Percentiles rank a stretch among this genome's conserved stretches.
Conservation (phyloP, 2,113 vertebrate species). For the Anser cygnoides region DNA sequence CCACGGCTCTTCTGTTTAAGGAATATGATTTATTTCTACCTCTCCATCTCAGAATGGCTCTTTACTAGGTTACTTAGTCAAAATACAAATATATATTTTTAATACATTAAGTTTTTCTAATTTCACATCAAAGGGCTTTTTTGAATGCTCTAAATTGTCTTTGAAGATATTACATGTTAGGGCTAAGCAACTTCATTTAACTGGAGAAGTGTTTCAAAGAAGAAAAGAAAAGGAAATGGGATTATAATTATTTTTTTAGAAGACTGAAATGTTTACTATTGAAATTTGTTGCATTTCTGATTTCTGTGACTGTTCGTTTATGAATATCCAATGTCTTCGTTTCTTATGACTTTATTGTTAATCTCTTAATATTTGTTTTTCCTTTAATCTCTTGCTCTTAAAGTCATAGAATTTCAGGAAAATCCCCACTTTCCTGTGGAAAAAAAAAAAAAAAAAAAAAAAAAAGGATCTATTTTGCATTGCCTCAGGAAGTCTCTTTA, state of each 20-base stretch:
- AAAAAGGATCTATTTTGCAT: neutral
- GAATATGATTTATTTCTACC: neutral
- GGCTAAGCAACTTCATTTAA: neutral
- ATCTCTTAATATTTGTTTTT: slow-evolving; percentile 18
- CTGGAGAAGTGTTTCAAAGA: neutral
- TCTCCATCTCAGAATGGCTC: neutral
- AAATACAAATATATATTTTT: neutral
- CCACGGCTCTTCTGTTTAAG: neutral
- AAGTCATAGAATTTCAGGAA: neutral
- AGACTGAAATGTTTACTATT: neutral
- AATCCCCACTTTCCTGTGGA: neutral
- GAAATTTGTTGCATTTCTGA: neutral
- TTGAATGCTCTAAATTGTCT: slow-evolving; percentile 34
- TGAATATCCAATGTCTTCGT: neutral
- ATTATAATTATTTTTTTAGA: slow-evolving; percentile 15
- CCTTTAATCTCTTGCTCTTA: neutral
- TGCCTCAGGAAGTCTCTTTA: neutral
- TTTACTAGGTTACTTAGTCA: neutral
- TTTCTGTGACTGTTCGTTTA: slow-evolving; percentile 28
- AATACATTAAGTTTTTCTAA: slow-evolving; percentile 10
- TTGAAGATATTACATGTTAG: slow-evolving; percentile 29
- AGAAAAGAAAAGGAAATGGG: slow-evolving; percentile 17
- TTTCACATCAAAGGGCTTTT: slow-evolving; percentile 45
- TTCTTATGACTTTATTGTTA: neutral
- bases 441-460: neutral